Evolutionary conservation across 1,140 invertebrate species (phyloP).

Genomic region (Pogonomyrmex californicus): DNA sequence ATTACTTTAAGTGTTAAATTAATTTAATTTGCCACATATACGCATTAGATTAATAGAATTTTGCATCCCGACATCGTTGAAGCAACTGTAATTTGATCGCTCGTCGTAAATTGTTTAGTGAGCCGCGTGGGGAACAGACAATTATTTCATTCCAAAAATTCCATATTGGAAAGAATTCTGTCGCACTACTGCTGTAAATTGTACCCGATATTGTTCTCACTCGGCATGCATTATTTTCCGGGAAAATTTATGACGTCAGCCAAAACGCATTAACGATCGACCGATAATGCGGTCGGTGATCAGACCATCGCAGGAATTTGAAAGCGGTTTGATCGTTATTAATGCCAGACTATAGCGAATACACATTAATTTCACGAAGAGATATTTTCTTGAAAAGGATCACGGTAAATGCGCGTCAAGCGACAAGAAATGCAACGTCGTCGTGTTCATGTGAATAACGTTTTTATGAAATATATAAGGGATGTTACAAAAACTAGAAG

Average conservation of each 20-base stretch:
- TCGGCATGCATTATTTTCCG: conserved; percentile 46
- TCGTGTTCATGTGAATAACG: neutral
- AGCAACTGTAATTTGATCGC: neutral
- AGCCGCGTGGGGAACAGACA: neutral
- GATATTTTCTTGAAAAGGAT: conserved; percentile 23
- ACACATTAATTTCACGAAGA: conserved; percentile 3
- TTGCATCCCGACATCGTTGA: neutral
- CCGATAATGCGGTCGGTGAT: conserved; percentile 54
- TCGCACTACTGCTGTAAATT: conserved; percentile 34
- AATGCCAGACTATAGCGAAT: conserved; percentile 11
- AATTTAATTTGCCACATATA: neutral
- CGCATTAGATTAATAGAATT: neutral
- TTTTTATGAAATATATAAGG: neutral
- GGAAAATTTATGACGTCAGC: conserved; percentile 36
- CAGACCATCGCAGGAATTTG: conserved; percentile 39
- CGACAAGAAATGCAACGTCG: neutral
- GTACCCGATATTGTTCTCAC: conserved; percentile 33
- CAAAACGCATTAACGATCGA: conserved; percentile 34
- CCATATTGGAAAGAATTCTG: conserved; percentile 36
- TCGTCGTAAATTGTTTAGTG: conserved; percentile 44
- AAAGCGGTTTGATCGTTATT: conserved; percentile 20
- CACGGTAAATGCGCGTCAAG: neutral
- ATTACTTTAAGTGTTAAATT: conserved; percentile 28
- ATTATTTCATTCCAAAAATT: conserved; percentile 45
- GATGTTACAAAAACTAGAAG: neutral